These are phyloP conservation scores for Listronotus oregonensis DNA, from an alignment of 1,140 invertebrate genomes.

Conservation along the genomic window DNA sequence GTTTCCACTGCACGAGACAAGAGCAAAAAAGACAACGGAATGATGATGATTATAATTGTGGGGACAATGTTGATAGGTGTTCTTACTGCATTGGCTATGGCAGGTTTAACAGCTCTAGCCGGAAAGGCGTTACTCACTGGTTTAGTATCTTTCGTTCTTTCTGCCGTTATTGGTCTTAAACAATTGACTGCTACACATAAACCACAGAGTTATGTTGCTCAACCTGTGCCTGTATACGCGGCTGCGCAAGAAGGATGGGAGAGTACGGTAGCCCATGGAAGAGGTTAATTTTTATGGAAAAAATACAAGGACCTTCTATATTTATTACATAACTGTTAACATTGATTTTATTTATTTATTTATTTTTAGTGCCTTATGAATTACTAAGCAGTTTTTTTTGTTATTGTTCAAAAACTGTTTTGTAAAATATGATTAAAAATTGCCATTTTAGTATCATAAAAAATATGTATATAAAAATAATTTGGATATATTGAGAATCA, in stretches of 20 bases:
- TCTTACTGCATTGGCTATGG: conserved; percentile 73
- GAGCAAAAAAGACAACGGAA: conserved; percentile 60
- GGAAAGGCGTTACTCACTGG: conserved; percentile 84
- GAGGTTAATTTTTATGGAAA: no score
- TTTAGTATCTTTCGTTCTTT: conserved; percentile 75
- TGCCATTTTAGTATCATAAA: no score
- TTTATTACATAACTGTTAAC: no score
- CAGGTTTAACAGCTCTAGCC: conserved; percentile 73
- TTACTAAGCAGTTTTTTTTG: no score
- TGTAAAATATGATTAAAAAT: no score
- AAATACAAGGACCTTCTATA: no score
- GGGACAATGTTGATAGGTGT: conserved; percentile 72
- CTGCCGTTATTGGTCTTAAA: conserved; percentile 76
- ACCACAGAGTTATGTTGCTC: conserved; percentile 64
- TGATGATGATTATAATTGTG: conserved; percentile 63
- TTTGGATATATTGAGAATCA: no score
- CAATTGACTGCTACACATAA: conserved; percentile 59
- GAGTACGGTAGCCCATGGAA: neutral
- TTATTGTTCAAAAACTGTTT: no score
- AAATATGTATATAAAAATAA: no score
- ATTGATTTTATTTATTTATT: no score
- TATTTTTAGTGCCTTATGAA: no score
- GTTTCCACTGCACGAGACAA: conserved; percentile 60
- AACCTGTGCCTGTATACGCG: conserved; percentile 42
- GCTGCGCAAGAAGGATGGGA: neutral